Evolutionary conservation across 2,797 vertebrate species (phyloP), one percentile per base, ranked within the genome.

Genomic region (Protonibea diacanthus): DNA sequence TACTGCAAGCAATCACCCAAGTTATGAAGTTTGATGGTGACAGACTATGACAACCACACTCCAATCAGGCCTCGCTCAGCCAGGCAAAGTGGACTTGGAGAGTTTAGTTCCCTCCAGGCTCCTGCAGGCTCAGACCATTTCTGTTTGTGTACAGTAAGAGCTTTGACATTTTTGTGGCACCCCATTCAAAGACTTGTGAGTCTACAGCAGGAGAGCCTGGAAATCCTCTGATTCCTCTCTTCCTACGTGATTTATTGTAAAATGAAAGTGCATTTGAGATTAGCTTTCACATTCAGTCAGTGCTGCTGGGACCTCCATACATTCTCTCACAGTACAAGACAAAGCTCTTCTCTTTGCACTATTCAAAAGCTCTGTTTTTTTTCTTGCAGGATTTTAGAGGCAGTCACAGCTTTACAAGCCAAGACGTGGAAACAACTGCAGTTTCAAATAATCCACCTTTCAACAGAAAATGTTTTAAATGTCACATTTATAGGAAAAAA

Each of bases 201-300:
- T 23, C 57, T 21, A 29, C 44, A 56, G 57, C 18, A 48, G 33
- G 12, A 63, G 33, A 45, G 21, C 42, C 42, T n/a, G 45, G 29
- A 27, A 62, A 76, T 68, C 44, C 48, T 64, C 25, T 59, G 53
- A 48, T 59, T 69, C 61, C 29, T 68, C 57, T 69, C 62, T 62
- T 72, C 42, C 8, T 59, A n/a, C 14, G 1, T 13, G 45, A 45
- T 68, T 64, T 59, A 69, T 68, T 76, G 71, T 75, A 14, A 63
- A 63, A 64, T 78, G 52, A 76, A 76, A 80, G 69, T 64, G 59
- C 63, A 76, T 55, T 44, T 60, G 52, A 71, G 68, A 76, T 80
- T 61, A 76, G 44, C 27, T 60, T 57, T 66, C 44, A 71, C 49
- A 61, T 25, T 78, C 52, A 64, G 38, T 52, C 23, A n/a, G 14